Conservation (phyloP, 2,888 invertebrate species). For the Mimumesa dahlbomi region DNA sequence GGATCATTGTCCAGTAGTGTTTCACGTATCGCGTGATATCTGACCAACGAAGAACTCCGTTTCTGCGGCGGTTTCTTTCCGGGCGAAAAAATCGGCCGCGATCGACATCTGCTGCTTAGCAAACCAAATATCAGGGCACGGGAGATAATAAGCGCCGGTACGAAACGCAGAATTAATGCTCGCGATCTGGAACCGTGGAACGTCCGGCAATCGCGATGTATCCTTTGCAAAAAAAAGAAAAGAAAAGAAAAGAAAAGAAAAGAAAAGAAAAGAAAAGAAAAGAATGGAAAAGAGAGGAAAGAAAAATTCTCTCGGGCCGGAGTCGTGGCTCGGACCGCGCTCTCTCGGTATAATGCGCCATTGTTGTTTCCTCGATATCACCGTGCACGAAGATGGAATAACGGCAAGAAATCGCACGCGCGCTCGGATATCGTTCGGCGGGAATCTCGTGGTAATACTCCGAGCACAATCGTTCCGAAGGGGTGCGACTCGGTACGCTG, state of each 20-base stretch:
- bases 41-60: too few relatives aligned
- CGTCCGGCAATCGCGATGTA: background rate
- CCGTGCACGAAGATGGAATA: conserved; percentile 27
- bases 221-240: too few relatives aligned
- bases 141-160: conserved; percentile 37
- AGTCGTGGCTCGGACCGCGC: conserved; percentile 35
- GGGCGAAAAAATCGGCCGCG: background rate
- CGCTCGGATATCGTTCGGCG: conserved; percentile 29
- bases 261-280: too few relatives aligned
- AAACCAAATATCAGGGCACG: conserved; percentile 29
- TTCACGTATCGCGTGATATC: too few relatives aligned
- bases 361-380: conserved; percentile 47
- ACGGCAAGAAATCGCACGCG: conserved; percentile 14
- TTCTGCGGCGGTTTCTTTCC: too few relatives aligned
- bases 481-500: conserved; percentile 10
- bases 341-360: conserved; percentile 51
- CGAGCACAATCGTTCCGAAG: conserved; percentile 23
- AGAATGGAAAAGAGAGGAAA: too few relatives aligned
- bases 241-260: too few relatives aligned
- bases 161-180: conserved; percentile 37
- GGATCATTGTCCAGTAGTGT: too few relatives aligned
- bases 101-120: conserved; percentile 28
- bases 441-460: conserved; percentile 43
- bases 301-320: too few relatives aligned
- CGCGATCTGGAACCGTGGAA: conserved; percentile 17